Evolutionary conservation across 2,888 invertebrate species (phyloP), one percentile per base, ranked within the genome.

Genomic region (Brachyptera risi): DNA sequence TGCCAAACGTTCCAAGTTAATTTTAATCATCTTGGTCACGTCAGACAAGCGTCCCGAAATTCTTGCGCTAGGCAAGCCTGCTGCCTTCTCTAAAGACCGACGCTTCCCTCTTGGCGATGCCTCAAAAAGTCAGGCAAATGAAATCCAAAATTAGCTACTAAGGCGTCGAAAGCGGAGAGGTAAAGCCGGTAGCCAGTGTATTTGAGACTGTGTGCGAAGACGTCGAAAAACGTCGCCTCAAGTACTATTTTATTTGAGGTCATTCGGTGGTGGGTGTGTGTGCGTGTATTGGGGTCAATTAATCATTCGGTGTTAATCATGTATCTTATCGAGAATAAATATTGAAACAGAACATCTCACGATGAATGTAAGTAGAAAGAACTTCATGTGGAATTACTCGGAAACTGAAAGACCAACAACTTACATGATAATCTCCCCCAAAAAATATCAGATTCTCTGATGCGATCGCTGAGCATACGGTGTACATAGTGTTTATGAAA

Each of bases 51-150:
- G 11, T 21, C 44, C 19, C 44, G 44, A 44, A 44, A 44, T 44
- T 44, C 44, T 44, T 44, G 19, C 17, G 21, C 44, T 19, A 44
- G 44, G n/a, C 31, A 31, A 31, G 5, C 7, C 5, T 5, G 19
- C 19, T 4, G 44, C 21, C 44, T 44, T 44, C 19, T n/a, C n/a
- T n/a, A n/a, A 44, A 15, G 21, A 31, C 31, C 37, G 54, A 11
- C 37, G 54, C 54, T 54, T 54, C 54, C 54, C 54, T 15, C 54
- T 54, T 54, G 54, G 54, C 54, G 19, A 11, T 9, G 37, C 37
- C 15, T 37, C 54, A 54, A 35, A 2, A 26, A 7, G n/a, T 24
- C 23, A 7, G 44, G 44, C 44, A 44, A n/a, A 21, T 44, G 11
- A 31, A 44, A n/a, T 44, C 44, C 44, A 44, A 19, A 44, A 44